phyloP scores from a whole-genome alignment of 92 coral and sea anemone species.

The Desmophyllum pertusum region DNA sequence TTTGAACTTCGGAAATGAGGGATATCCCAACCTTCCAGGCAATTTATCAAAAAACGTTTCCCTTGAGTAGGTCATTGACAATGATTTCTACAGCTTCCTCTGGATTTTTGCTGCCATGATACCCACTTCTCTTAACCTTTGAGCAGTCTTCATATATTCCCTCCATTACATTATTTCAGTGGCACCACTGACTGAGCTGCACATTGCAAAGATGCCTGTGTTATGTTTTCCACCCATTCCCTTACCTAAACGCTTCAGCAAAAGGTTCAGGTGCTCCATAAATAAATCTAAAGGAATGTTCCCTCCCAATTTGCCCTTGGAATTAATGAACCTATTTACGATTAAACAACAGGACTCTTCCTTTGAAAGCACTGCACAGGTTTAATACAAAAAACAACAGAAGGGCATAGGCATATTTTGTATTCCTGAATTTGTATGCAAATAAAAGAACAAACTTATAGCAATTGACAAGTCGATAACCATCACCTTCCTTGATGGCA shows the following conservation, averaged over 20 bases:
- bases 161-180: slow-evolving; percentile 35
- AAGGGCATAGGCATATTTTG: slow-evolving; percentile 32
- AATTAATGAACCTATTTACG: slow-evolving; percentile 43
- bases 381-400: slow-evolving; percentile 30
- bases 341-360: slow-evolving; percentile 37
- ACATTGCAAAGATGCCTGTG: slow-evolving; percentile 39
- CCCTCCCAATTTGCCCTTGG: slow-evolving; percentile 38
- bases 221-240: slow-evolving; percentile 57
- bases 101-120: slow-evolving; percentile 41
- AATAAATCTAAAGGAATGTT: slow-evolving; percentile 49
- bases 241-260: slow-evolving; percentile 42
- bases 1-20: no score
- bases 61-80: no score
- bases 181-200: slow-evolving; percentile 49
- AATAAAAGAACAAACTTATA: slow-evolving; percentile 38
- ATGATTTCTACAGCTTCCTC: no score
- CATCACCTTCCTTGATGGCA: slow-evolving; percentile 34
- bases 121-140: slow-evolving; percentile 45
- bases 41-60: no score
- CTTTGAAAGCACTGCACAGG: slow-evolving; percentile 52
- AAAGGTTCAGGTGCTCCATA: slow-evolving; percentile 50
- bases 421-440: slow-evolving; percentile 38
- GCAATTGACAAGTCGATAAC: slow-evolving; percentile 22
- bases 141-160: slow-evolving; percentile 42
- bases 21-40: no score